Conservation (phyloP, 2,888 invertebrate genomes). For the Resseliella maxima region DNA sequence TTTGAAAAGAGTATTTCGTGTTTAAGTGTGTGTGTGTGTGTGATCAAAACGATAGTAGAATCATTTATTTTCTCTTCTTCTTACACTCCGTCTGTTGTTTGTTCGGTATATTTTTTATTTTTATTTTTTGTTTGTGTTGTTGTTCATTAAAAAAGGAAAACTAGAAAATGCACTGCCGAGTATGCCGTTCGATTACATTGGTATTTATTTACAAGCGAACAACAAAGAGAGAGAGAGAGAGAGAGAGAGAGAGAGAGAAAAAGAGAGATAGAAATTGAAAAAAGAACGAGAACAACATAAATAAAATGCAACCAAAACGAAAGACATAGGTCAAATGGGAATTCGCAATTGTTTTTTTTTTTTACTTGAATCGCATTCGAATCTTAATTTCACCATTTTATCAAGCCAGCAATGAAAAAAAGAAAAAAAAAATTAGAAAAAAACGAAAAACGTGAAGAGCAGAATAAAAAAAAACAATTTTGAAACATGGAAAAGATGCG, state of each 20-base stretch:
- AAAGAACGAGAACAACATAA: too few species aligned
- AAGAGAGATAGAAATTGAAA: too few species aligned
- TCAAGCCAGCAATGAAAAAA: background rate
- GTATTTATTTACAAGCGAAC: background rate
- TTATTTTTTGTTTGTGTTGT: background rate
- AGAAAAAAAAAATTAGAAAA: background rate
- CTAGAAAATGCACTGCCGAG: slow-evolving; percentile 45
- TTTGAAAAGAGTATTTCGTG: slow-evolving; percentile 31
- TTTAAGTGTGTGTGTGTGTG: slow-evolving; percentile 36
- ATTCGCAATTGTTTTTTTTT: slow-evolving; percentile 39
- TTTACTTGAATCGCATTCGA: slow-evolving; percentile 5
- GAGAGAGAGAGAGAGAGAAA: too few species aligned
- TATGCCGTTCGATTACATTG: slow-evolving; percentile 30
- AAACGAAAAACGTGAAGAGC: background rate
- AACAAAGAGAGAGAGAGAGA: too few species aligned
- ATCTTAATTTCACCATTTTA: slow-evolving; percentile 27
- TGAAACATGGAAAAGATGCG: background rate
- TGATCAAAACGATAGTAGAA: background rate
- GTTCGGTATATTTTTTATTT: too few species aligned
- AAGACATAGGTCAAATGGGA: slow-evolving; percentile 48
- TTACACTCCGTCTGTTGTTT: background rate
- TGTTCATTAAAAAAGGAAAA: slow-evolving; percentile 9
- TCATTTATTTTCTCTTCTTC: background rate
- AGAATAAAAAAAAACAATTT: background rate
- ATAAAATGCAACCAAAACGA: background rate